Evolutionary conservation across 92 coral and sea anemone genomes (phyloP).

Genomic region (Actinostola sp.): DNA sequence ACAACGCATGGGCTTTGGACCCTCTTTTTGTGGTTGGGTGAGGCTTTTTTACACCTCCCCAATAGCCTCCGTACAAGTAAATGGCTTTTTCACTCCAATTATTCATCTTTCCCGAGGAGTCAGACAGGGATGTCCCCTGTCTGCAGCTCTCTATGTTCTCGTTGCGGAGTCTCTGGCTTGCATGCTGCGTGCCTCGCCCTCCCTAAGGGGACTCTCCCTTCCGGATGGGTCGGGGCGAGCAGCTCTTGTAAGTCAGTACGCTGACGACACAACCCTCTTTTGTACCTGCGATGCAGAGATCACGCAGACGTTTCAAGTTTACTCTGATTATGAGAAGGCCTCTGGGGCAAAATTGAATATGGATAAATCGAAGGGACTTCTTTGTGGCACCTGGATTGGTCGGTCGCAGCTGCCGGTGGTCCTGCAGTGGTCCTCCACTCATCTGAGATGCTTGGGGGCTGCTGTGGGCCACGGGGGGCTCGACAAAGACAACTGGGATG

Average conservation of each 20-base stretch:
- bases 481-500: slow-evolving; percentile 14
- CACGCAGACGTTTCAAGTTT: not conserved
- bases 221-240: too few relatives aligned
- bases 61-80: not conserved
- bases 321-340: slow-evolving; percentile 17
- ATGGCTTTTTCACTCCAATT: not conserved
- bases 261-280: slow-evolving; percentile 47
- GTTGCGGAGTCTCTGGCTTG: slow-evolving; percentile 51
- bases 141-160: slow-evolving; percentile 41
- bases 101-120: slow-evolving; percentile 32
- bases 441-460: slow-evolving; percentile 9
- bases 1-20: not conserved
- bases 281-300: slow-evolving; percentile 12
- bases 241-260: slow-evolving; percentile 41
- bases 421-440: not conserved
- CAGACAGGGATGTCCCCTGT: slow-evolving; percentile 62
- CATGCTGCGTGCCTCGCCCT: too few relatives aligned
- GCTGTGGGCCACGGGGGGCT: slow-evolving; percentile 10
- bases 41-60: not conserved
- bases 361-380: slow-evolving; percentile 18
- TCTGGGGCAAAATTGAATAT: slow-evolving; percentile 38
- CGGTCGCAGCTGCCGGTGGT: not conserved
- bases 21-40: not conserved
- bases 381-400: slow-evolving; percentile 34
- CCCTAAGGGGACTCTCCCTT: too few relatives aligned